Base-by-base conservation (phyloP, 2,888 invertebrate genomes). In the Dicranocentrus wangi region DNA sequence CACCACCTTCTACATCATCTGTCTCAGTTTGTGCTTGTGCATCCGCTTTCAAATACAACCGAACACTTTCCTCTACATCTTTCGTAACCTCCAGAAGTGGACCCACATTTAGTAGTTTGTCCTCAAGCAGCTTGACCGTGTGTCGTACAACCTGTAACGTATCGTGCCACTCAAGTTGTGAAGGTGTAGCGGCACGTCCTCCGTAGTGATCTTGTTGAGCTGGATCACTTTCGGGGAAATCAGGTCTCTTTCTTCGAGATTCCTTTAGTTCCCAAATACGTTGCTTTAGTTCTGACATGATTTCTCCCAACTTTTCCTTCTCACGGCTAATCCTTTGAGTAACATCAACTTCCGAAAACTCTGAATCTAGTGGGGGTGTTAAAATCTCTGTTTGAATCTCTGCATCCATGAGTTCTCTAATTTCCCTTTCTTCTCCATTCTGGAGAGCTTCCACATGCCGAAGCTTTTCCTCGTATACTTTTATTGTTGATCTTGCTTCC, bases 401-500 rank as follows among this genome's bases (percentile, higher is more conserved):
- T 66, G 72, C 60, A 25, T 70, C 55, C 0, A 69, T 55, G 23
- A 65, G 73, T 23, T 82, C 77, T 47, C 81, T 79, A 13, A 77
- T 21, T 39, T 76, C 65, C 19, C 10, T 47, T 21, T 78, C 95
- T 95, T 88, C 95, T 95, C 0, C 91, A 92, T 86, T 94, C 93
- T 21, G 94, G 94, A 89, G 95, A 95, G 43, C 42, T 21, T 82
- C 80, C 2, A 79, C 32, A 65, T 84, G 81, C 3, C 78, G 47
- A 53, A 83, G 78, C 0, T 84, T 76, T 42, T 72, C 80, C 53
- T 83, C 83, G 32, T 73, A 68, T 15, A 81, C 32, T 32, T 84
- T 80, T 13, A 87, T 83, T 27, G 68, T 83, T 0, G 78, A 32
- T 15, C 82, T 82, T 7, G 87, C 85, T 72, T 84, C 85, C 25